phyloP scores from a whole-genome alignment of 2,797 vertebrate species.

The Megaceryle alcyon region DNA sequence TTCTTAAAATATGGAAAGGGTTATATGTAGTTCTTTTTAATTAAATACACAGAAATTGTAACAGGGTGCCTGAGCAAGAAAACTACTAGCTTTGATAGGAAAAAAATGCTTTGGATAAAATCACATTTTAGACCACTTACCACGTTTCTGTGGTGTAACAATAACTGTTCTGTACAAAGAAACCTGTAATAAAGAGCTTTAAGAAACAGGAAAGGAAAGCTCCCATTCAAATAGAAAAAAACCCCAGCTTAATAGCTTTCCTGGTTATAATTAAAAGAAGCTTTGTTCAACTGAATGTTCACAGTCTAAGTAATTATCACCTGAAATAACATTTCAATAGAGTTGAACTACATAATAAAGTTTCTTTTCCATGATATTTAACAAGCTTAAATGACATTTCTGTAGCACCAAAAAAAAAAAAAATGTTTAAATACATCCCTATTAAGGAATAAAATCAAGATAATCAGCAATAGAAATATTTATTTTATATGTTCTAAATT shows the following conservation, averaged over 20 bases:
- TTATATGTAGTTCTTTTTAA: neutral
- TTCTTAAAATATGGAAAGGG: neutral
- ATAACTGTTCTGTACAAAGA: neutral
- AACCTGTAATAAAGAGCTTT: neutral
- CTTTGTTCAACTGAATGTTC: neutral
- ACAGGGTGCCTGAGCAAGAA: neutral
- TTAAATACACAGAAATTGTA: neutral
- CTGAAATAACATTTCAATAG: slow-evolving; percentile 13
- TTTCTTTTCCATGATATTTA: neutral
- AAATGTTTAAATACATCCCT: neutral
- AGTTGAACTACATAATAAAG: neutral
- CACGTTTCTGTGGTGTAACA: neutral
- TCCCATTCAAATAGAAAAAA: neutral
- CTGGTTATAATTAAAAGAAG: slow-evolving; percentile 11
- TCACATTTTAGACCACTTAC: neutral
- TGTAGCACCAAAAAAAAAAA: neutral
- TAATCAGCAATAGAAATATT: neutral
- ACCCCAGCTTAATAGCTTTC: neutral
- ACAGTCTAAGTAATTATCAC: neutral
- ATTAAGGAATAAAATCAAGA: neutral
- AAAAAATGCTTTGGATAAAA: neutral
- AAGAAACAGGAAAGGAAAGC: neutral
- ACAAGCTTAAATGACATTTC: slow-evolving; percentile 6
- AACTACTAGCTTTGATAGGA: neutral
- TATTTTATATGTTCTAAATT: neutral